Evolutionary conservation across 2,888 invertebrate genomes (phyloP).

Genomic region (Kuschelorhynchus macadamiae): DNA sequence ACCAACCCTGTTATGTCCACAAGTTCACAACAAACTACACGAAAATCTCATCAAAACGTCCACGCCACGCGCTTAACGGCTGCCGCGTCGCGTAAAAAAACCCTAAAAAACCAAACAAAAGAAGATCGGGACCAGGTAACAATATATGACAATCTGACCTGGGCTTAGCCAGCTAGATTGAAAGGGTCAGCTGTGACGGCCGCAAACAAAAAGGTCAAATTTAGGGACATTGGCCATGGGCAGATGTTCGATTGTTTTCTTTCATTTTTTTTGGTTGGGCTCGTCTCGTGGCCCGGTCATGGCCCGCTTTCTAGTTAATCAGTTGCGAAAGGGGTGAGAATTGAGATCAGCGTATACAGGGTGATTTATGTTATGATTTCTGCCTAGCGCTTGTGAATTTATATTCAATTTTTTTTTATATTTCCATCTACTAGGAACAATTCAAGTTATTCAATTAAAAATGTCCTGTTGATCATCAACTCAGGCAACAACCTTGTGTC

Average conservation of each 20-base stretch:
- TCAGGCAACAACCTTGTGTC: too few relatives aligned
- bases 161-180: conserved; percentile 23
- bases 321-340: conserved; percentile 20
- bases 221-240: conserved; percentile 63
- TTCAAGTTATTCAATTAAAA: too few relatives aligned
- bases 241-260: conserved; percentile 48
- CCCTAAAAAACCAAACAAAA: conserved; percentile 39
- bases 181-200: conserved; percentile 45
- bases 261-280: conserved; percentile 27
- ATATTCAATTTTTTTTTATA: too few relatives aligned
- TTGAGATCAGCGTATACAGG: neutral
- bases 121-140: conserved; percentile 40
- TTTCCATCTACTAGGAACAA: too few relatives aligned
- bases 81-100: conserved; percentile 10
- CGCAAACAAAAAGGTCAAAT: conserved; percentile 61
- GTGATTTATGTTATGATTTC: too few relatives aligned
- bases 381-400: too few relatives aligned
- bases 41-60: conserved; percentile 21
- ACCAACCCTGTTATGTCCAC: too few relatives aligned
- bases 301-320: conserved; percentile 44
- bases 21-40: too few relatives aligned
- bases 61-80: conserved; percentile 24
- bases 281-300: conserved; percentile 33
- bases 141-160: conserved; percentile 45
- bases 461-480: too few relatives aligned